A percentile compares a stretch with the other conserved stretches of the same genome.
Evolutionary conservation across 2,888 invertebrate genomes (phyloP).

Genomic region (Leucoma salicis): DNA sequence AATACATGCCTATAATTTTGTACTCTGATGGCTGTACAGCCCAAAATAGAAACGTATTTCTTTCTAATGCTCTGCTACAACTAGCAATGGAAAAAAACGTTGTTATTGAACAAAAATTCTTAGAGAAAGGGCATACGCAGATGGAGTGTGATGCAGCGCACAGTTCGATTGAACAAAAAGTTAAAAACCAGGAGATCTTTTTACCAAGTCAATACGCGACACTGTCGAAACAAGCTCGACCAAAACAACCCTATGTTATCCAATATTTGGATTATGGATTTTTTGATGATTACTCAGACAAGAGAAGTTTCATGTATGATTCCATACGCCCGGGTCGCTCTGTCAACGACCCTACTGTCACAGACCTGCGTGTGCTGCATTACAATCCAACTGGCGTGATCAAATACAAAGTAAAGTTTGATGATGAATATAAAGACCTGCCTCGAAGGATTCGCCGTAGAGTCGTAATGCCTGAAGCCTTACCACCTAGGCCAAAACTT

Average conservation of each 20-base stretch:
- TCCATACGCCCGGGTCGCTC: slow-evolving; percentile 7
- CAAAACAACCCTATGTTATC: background rate
- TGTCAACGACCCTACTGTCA: slow-evolving; percentile 5
- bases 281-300: no score
- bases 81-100: slow-evolving; percentile 3
- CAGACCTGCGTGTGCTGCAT: background rate
- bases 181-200: slow-evolving; percentile 1
- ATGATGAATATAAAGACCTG: background rate
- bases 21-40: no score
- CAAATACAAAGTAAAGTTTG: background rate
- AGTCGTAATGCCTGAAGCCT: no score
- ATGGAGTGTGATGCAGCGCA: background rate
- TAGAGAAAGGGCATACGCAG: background rate
- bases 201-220: no score
- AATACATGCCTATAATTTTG: background rate
- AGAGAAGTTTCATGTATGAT: background rate
- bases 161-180: background rate
- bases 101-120: background rate
- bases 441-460: background rate
- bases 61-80: slow-evolving; percentile 4
- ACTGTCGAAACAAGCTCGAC: no score
- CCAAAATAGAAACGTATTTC: no score
- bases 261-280: no score
- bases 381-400: background rate
- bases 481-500: no score